phyloP scores from a whole-genome alignment of 2,888 invertebrate genomes.

The Apamea sordens region DNA sequence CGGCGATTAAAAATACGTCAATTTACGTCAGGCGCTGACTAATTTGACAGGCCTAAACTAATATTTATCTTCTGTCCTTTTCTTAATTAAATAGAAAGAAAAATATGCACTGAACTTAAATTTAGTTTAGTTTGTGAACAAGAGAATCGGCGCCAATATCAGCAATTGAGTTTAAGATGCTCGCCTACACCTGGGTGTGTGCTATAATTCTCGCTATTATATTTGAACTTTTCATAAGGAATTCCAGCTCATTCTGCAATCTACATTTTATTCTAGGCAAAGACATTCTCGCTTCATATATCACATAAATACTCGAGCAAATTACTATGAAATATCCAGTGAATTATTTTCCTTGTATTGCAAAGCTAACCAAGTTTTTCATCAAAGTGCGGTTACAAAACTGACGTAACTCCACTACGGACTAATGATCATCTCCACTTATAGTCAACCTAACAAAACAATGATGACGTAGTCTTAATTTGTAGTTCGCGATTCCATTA shows the following conservation, averaged over 20 bases:
- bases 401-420: conserved; percentile 42
- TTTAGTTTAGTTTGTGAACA: no score
- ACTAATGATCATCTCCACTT: conserved; percentile 42
- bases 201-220: conserved; percentile 39
- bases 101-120: no score
- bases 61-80: no score
- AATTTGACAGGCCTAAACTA: no score
- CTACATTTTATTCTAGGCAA: conserved; percentile 15
- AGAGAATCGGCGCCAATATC: no score
- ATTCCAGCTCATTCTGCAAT: conserved; percentile 29
- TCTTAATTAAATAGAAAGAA: no score
- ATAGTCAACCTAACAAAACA: conserved; percentile 45
- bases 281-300: conserved; percentile 25
- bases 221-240: conserved; percentile 32
- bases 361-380: conserved; percentile 20
- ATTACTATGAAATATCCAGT: conserved; percentile 5
- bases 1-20: no score
- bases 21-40: no score
- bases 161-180: conserved; percentile 13
- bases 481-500: conserved; percentile 56
- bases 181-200: neutral
- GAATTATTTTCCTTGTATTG: conserved; percentile 26
- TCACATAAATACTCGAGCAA: conserved; percentile 4
- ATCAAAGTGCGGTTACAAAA: conserved; percentile 13
- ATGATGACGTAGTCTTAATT: conserved; percentile 54